Evolutionary conservation across 2,797 vertebrate genomes (phyloP).

Genomic region (Naso thynnoides): DNA sequence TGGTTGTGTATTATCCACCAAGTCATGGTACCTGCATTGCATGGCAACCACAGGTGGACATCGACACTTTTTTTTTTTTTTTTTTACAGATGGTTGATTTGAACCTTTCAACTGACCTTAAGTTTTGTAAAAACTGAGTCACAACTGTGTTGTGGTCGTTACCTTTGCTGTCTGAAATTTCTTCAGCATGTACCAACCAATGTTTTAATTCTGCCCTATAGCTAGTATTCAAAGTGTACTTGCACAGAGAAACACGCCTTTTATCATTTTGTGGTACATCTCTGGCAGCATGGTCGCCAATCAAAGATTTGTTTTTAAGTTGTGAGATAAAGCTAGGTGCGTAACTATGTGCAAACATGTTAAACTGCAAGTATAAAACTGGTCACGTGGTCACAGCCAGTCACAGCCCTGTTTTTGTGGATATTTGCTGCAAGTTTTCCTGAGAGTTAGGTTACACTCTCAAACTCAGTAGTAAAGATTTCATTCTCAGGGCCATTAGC

Average conservation of each 20-base stretch:
- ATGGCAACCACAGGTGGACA: slow-evolving; percentile 9
- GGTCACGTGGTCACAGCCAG: too few species aligned
- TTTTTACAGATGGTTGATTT: too few species aligned
- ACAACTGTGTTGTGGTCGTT: neutral
- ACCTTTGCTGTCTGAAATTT: neutral
- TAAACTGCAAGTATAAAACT: too few species aligned
- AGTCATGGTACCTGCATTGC: neutral
- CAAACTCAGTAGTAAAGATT: too few species aligned
- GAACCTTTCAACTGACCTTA: too few species aligned
- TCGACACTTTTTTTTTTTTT: slow-evolving; percentile 8
- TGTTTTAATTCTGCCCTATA: neutral
- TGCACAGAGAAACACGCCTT: too few species aligned
- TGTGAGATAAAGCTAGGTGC: neutral
- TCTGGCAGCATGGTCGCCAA: neutral
- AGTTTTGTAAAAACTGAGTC: neutral
- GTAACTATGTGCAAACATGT: neutral
- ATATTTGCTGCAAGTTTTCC: too few species aligned
- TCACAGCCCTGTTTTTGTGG: too few species aligned
- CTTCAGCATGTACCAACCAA: neutral
- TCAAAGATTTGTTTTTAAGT: neutral
- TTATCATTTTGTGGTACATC: neutral
- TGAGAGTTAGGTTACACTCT: too few species aligned
- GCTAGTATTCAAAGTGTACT: too few species aligned
- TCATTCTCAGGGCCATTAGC: too few species aligned
- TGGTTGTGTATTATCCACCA: slow-evolving; percentile 6